phyloP scores from a whole-genome alignment of 2,888 invertebrate genomes.

The Orthonychiurus folsomi region DNA sequence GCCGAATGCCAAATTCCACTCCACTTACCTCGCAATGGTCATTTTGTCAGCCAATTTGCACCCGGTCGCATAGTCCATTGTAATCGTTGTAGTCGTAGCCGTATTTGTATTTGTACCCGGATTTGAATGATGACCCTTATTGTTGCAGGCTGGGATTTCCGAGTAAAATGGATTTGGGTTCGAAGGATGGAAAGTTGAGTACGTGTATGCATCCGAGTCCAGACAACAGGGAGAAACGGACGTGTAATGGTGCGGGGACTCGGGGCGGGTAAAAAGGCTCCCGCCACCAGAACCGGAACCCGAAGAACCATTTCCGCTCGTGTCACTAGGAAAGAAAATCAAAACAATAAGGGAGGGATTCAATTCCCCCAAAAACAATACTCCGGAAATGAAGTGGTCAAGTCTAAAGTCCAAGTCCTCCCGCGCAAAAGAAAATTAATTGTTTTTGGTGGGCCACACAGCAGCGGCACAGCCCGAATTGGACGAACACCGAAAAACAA shows the following conservation, averaged over 20 bases:
- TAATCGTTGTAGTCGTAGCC: too few species aligned
- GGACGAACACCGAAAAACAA: too few species aligned
- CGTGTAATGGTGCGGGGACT: conserved; percentile 47
- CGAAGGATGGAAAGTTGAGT: conserved; percentile 33
- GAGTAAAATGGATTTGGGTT: conserved; percentile 27
- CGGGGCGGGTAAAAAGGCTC: conserved; percentile 49
- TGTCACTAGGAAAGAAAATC: conserved; percentile 23
- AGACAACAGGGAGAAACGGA: conserved; percentile 39
- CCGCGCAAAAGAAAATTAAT: too few species aligned
- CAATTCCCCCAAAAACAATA: too few species aligned
- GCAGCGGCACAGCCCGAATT: too few species aligned
- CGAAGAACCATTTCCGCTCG: conserved; percentile 38
- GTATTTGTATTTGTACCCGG: too few species aligned
- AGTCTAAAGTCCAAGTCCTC: too few species aligned
- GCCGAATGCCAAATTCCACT: too few species aligned
- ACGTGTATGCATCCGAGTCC: conserved; percentile 36
- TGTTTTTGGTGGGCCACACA: too few species aligned
- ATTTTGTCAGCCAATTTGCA: conserved; percentile 39
- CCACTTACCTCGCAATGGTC: conserved; percentile 37
- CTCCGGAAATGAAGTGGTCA: too few species aligned
- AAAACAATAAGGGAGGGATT: conserved; percentile 8
- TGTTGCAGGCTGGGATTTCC: conserved; percentile 33
- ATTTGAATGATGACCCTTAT: background rate
- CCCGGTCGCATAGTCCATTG: conserved; percentile 16
- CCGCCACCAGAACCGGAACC: conserved; percentile 35